phyloP scores from a whole-genome alignment of 2,113 vertebrate species.

The Raja brachyura region DNA sequence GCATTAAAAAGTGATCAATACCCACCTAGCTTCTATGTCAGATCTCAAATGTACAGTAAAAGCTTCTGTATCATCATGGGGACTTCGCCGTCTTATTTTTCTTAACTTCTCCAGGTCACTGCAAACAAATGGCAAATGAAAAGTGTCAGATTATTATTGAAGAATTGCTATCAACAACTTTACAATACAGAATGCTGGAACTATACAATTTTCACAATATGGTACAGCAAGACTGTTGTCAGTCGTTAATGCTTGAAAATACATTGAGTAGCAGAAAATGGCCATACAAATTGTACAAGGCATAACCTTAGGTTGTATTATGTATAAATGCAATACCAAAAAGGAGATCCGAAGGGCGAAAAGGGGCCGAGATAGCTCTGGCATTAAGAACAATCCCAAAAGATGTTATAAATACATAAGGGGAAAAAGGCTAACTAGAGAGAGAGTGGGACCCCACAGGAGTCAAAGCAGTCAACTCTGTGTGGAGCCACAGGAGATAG shows the following conservation, averaged over 20 bases:
- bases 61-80: constrained; percentile 90
- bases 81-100: constrained; percentile 85
- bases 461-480: too few species aligned
- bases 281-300: neutral
- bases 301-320: neutral
- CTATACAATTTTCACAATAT: neutral
- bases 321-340: neutral
- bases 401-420: too few species aligned
- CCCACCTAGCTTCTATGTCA: constrained; percentile 92
- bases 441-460: too few species aligned
- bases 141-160: neutral
- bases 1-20: neutral
- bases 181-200: neutral
- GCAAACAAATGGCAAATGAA: neutral
- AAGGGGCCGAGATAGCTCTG: too few species aligned
- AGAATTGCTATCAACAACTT: neutral
- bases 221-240: too few species aligned
- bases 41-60: constrained; percentile 93
- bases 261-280: neutral
- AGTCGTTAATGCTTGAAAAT: neutral
- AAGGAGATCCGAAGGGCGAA: too few species aligned
- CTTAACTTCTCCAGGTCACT: constrained; percentile 90
- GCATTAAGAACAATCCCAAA: too few species aligned
- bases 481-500: too few species aligned
- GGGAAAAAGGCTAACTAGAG: too few species aligned